Evolutionary conservation across 2,797 vertebrate genomes (phyloP), one percentile per base, ranked within the genome.

Genomic region (Syndactyla subalaris): DNA sequence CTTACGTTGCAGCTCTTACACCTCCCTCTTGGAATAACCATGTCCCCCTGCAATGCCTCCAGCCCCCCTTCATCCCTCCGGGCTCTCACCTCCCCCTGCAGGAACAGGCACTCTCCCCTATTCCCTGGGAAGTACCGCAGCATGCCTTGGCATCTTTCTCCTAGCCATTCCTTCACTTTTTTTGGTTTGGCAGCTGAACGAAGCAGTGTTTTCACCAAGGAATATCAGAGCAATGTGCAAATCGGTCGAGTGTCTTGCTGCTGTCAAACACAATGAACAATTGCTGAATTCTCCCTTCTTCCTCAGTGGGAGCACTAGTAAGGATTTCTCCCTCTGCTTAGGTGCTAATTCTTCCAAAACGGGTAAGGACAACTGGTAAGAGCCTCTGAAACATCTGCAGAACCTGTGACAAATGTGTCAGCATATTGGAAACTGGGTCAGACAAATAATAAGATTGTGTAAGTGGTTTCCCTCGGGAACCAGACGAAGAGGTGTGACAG

Each of bases 381-480:
- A 63, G 70, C 66, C 85, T 85, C 43, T 3, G 20, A 73, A 95
- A 66, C 59, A 66, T 45, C 83, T 88, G 1, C 29, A 67, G 45
- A 93, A 84, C 80, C 85, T 87, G 90, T 66, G 89, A 95, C 88
- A 88, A 95, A 75, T 30, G 76, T 76, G 92, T 92, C 90, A 94
- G 84, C 94, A 59, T 45, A 79, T 59, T 88, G 80, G 83, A 93
- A 97, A 96, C 74, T 95, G 80, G 94, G 95, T 95, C 94, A 97
- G 96, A 85, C 92, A 95, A 93, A 90, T 78, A 95, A 51, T 38
- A 58, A 65, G 76, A 63, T 63, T 81, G 88, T 63, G 85, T 62
- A 95, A 95, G 92, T 48, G 91, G 66, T 70, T 96, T 95, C 92
- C 94, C 96, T 73, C 59, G 96, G 95, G 96, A 97, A 88, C 77